Evolutionary conservation across 2,888 invertebrate genomes (phyloP).

Genomic region (Cyclophora punctaria): DNA sequence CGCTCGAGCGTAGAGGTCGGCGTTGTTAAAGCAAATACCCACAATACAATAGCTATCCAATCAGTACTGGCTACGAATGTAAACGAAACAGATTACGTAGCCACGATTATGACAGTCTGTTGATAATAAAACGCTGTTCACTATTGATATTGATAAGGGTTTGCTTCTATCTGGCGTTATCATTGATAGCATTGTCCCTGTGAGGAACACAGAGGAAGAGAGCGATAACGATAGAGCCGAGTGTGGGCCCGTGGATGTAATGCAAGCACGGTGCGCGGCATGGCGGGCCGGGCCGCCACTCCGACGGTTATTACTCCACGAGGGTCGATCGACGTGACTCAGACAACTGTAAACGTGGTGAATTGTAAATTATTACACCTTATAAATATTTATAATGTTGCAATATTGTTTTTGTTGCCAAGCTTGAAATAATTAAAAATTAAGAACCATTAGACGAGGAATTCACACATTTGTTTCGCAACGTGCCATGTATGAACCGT

Average conservation of each 20-base stretch:
- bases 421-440: conserved; percentile 1
- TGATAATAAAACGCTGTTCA: conserved; percentile 3
- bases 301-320: conserved; percentile 1
- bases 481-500: too few relatives aligned
- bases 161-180: conserved; percentile 20
- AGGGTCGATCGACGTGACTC: conserved; percentile 4
- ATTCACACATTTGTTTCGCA: too few relatives aligned
- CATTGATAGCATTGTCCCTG: conserved; percentile 8
- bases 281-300: not conserved
- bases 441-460: too few relatives aligned
- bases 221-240: conserved; percentile 11
- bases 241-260: conserved; percentile 2
- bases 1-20: conserved; percentile 62
- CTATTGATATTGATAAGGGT: conserved; percentile 17
- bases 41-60: conserved; percentile 34
- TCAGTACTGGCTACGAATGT: conserved; percentile 28
- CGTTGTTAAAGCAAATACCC: conserved; percentile 41
- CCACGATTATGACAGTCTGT: conserved; percentile 20
- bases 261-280: too few relatives aligned
- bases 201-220: conserved; percentile 12
- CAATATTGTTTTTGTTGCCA: conserved; percentile 4
- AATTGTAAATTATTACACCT: not conserved
- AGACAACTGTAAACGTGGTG: conserved; percentile 1
- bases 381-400: too few relatives aligned
- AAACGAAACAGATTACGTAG: conserved; percentile 15